Base-by-base conservation (phyloP, 1,140 invertebrate genomes). In the Zophobas atratus region DNA sequence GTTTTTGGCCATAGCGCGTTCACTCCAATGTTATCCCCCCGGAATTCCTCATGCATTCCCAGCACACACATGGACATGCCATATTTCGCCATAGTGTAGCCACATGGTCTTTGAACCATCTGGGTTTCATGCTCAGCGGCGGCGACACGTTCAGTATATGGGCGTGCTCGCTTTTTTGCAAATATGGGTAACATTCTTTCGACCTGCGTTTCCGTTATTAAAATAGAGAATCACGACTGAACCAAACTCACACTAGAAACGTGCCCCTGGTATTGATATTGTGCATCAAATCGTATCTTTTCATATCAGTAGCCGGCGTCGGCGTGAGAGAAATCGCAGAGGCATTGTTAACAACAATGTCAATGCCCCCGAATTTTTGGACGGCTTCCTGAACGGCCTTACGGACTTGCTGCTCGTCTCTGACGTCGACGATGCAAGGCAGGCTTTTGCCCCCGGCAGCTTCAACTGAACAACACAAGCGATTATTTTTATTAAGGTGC, bases 41-140 rank as follows among this genome's bases (percentile, higher is more conserved):
- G 93, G 79, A 99, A 95, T 88, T 99, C 98, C 80, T 95, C 95
- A 49, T 96, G 89, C 97, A 99, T 98, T 46, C 98, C 98, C 6
- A 99, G 88, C 0, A 96, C 97, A 88, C 97, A 99, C 96, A 99
- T 97, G 0, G 97, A 98, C 98, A 99, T 99, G 32, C 98, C 98
- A 85, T 98, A 99, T 84, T 99, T 99, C 0, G 98, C 95, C 92
- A 99, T 99, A 0, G 98, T 99, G 86, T 99, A 99, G 97, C 97
- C 63, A 98, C 93, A 88, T 99, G 95, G 82, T 94, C 91, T 74
- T 92, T 91, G 86, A 99, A 99, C 98, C 98, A 99, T 80, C 91
- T 88, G 0, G 95, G 91, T 78, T 93, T 91, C 92, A 99, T 91
- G 84, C 94, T 97, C 5, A 99, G 87, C 1, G 98, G 98, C 33